Conservation (phyloP, 2,797 vertebrate genomes). For the Microcaecilia unicolor region DNA sequence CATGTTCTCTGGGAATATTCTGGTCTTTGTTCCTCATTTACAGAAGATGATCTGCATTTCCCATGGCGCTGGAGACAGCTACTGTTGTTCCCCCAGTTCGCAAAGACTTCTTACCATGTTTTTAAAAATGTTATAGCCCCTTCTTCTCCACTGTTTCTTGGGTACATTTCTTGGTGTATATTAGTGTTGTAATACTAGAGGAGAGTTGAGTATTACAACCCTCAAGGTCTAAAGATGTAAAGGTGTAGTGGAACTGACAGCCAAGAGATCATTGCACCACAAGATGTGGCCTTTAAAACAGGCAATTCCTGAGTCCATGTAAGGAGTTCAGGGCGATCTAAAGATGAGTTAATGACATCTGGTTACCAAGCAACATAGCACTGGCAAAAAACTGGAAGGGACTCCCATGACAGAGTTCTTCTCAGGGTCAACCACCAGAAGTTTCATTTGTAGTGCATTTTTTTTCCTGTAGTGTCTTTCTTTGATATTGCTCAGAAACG, state of each 20-base stretch:
- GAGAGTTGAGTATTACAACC: not conserved
- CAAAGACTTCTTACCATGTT: not conserved
- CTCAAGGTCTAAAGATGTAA: too few species aligned
- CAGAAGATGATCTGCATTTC: not conserved
- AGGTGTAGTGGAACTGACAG: slow-evolving; percentile 4
- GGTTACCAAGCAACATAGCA: not conserved
- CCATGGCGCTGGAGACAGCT: not conserved
- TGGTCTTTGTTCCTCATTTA: not conserved
- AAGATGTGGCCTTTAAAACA: too few species aligned
- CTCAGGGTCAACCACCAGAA: not conserved
- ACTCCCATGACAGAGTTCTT: not conserved
- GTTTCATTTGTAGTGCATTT: slow-evolving; percentile 4
- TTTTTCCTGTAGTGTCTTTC: slow-evolving; percentile 6
- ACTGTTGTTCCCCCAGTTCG: slow-evolving; percentile 7
- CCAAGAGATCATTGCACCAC: not conserved
- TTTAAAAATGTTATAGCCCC: not conserved
- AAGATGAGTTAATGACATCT: not conserved
- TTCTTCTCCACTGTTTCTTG: not conserved
- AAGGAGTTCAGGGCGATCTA: not conserved
- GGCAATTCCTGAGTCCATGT: not conserved
- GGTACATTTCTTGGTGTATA: not conserved
- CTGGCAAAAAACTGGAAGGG: not conserved
- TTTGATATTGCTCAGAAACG: slow-evolving; percentile 40
- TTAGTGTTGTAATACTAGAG: not conserved
- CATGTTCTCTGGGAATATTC: too few species aligned